These are phyloP conservation scores for Falco naumanni DNA, from an alignment of 2,797 vertebrate genomes.

Conservation along the genomic window DNA sequence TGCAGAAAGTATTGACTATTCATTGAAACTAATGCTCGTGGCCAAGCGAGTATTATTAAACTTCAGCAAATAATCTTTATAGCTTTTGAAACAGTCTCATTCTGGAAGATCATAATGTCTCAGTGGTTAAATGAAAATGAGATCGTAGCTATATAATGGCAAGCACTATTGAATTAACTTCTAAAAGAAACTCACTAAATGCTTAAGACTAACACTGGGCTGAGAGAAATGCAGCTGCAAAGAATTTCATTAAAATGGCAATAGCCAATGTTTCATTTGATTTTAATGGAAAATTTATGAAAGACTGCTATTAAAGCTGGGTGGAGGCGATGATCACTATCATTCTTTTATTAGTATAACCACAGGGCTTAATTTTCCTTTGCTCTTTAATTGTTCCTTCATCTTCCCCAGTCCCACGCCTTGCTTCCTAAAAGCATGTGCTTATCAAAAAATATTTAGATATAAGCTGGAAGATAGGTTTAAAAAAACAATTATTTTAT, in stretches of 20 bases:
- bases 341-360: neutral
- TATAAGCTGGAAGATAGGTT: neutral
- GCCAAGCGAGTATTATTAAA: neutral
- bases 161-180: slow-evolving; percentile 12
- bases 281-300: slow-evolving; percentile 35
- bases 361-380: neutral
- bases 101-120: slow-evolving; percentile 6
- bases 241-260: neutral
- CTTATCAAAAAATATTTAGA: neutral
- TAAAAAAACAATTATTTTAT: neutral
- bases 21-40: slow-evolving; percentile 10
- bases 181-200: slow-evolving; percentile 4
- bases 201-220: neutral
- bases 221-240: neutral
- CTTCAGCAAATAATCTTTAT: slow-evolving; percentile 12
- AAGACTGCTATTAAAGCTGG: neutral
- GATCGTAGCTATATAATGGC: neutral
- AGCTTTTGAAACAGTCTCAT: slow-evolving; percentile 2
- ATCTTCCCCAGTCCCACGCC: neutral
- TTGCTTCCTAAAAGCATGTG: neutral
- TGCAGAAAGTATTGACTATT: neutral
- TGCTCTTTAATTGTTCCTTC: neutral
- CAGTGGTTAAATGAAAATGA: slow-evolving; percentile 2
- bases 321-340: neutral
- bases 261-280: neutral